Conservation (phyloP, 1,140 invertebrate genomes). For the Macrobrachium nipponense region DNA sequence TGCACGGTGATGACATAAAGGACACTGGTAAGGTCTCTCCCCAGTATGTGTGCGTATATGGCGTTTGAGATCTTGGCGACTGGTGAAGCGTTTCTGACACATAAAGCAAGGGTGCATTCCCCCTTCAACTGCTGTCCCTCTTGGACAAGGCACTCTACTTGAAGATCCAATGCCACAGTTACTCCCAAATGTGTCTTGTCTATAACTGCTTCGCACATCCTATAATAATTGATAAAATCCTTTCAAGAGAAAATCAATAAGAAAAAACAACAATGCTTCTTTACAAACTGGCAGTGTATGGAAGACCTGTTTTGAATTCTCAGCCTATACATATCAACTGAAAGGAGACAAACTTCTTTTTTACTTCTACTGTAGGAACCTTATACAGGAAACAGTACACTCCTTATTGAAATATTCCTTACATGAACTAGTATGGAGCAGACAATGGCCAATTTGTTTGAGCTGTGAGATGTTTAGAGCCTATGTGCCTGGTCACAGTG, state of each 20-base stretch:
- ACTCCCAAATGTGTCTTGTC: conserved; percentile 35
- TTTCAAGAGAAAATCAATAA: conserved; percentile 34
- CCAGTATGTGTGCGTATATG: conserved; percentile 52
- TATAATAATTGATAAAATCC: conserved; percentile 41
- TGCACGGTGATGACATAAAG: conserved; percentile 46
- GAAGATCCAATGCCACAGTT: conserved; percentile 18
- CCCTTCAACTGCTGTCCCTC: conserved; percentile 16
- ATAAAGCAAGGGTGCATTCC: conserved; percentile 40
- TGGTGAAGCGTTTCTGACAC: conserved; percentile 56
- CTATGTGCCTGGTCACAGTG: conserved; percentile 34
- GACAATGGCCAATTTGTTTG: conserved; percentile 21
- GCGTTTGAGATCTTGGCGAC: conserved; percentile 45
- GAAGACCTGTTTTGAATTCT: no score
- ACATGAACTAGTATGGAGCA: conserved; percentile 27
- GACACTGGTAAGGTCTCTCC: conserved; percentile 52
- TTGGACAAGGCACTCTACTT: not conserved
- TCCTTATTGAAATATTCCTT: conserved; percentile 23
- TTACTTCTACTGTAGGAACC: not conserved
- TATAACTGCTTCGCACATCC: conserved; percentile 49
- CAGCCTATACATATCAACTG: no score
- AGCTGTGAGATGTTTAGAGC: conserved; percentile 25
- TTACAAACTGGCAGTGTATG: not conserved
- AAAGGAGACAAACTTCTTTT: not conserved
- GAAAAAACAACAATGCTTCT: conserved; percentile 27
- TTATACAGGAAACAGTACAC: not conserved